A percentile compares a stretch with the other conserved stretches of the same genome.
These are phyloP conservation scores for Cuculus canorus DNA, from an alignment of 2,797 vertebrate species.

Conservation along the genomic window DNA sequence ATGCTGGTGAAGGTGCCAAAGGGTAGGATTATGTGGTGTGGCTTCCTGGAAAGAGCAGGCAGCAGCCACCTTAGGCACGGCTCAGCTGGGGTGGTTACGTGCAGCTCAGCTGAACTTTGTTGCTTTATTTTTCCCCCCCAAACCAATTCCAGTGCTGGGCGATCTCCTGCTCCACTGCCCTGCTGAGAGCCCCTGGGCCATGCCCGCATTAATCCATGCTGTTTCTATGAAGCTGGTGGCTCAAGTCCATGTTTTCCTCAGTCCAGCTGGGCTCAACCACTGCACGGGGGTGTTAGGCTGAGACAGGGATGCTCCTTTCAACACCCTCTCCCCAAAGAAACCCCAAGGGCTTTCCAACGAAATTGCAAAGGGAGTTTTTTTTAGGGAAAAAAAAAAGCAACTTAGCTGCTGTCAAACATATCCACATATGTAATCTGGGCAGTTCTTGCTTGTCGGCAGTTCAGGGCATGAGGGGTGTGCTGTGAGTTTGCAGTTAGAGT, in stretches of 20 bases:
- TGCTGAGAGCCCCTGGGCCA: not conserved
- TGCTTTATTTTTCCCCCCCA: not conserved
- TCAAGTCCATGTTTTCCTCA: not conserved
- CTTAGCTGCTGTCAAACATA: not conserved
- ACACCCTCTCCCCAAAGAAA: not conserved
- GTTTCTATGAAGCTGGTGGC: not conserved
- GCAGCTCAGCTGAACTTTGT: not conserved
- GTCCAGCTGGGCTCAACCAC: not conserved
- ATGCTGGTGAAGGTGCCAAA: accelerated
- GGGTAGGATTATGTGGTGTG: not conserved
- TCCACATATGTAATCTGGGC: accelerated
- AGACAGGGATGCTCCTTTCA: not conserved
- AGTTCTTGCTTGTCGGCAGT: not conserved
- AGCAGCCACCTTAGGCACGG: not conserved
- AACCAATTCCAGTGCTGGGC: not conserved
- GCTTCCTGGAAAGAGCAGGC: not conserved
- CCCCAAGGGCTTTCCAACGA: not conserved
- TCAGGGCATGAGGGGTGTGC: not conserved
- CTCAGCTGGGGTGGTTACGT: not conserved
- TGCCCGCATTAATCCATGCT: not conserved
- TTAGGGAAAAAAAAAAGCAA: not conserved
- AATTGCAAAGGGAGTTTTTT: not conserved
- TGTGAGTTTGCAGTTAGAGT: not conserved
- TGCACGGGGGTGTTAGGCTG: not conserved
- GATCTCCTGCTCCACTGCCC: too few relatives aligned